phyloP scores from a whole-genome alignment of 2,113 vertebrate genomes.

The Charina bottae region DNA sequence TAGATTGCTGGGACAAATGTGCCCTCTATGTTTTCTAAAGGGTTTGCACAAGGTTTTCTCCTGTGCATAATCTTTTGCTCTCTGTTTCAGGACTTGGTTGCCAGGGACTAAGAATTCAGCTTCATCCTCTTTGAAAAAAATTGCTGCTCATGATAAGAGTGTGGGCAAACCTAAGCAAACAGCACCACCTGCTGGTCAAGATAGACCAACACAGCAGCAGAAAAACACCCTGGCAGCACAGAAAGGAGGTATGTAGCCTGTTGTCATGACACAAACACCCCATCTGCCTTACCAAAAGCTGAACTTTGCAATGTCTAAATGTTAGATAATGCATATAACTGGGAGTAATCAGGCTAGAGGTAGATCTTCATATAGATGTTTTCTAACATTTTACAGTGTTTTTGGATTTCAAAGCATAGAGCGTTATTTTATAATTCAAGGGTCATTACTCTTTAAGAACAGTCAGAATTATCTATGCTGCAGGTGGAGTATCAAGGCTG shows the following conservation, averaged over 20 bases:
- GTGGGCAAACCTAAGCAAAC: constrained; percentile 2
- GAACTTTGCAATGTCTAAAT: not conserved
- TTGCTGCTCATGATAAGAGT: not conserved
- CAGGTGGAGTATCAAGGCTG: not conserved
- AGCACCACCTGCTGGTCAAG: constrained; percentile 21
- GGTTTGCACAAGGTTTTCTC: not conserved
- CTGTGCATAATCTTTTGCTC: not conserved
- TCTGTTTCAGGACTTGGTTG: constrained; percentile 30
- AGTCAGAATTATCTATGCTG: not conserved
- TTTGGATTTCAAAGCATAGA: not conserved
- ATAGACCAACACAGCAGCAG: not conserved
- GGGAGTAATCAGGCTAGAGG: not conserved
- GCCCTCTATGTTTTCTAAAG: not conserved
- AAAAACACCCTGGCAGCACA: not conserved
- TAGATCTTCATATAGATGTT: not conserved
- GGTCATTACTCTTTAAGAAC: not conserved
- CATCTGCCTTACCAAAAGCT: not conserved
- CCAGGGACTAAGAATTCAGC: constrained; percentile 14
- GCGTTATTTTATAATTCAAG: not conserved
- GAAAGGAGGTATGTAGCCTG: constrained; percentile 3
- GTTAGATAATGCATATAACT: not conserved
- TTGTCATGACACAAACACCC: not conserved
- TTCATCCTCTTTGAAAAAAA: not conserved
- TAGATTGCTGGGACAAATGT: not conserved
- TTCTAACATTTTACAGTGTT: not conserved